Evolutionary conservation across 2,113 vertebrate species (phyloP).

Genomic region (Athene noctua): DNA sequence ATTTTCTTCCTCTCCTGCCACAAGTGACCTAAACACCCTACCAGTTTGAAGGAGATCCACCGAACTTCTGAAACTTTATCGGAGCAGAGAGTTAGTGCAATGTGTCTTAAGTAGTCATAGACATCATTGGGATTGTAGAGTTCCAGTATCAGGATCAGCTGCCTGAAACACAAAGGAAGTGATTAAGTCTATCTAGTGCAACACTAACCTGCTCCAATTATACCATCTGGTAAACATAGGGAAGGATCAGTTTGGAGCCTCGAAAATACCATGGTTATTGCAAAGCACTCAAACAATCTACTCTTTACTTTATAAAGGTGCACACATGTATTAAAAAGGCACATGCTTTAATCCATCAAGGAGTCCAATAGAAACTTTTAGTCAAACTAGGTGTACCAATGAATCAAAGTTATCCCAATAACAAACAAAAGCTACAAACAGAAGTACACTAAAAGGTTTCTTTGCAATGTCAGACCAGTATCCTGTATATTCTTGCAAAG

Average conservation of each 20-base stretch:
- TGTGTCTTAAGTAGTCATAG: constrained; percentile 69
- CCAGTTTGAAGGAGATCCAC: constrained; percentile 80
- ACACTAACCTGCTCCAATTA: background rate
- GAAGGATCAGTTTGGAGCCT: background rate
- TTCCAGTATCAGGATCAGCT: constrained; percentile 76
- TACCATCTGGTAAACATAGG: background rate
- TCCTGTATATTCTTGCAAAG: background rate
- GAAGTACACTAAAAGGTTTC: background rate
- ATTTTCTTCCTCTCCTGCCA: background rate
- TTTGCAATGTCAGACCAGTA: background rate
- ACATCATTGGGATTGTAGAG: constrained; percentile 74
- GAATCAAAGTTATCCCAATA: background rate
- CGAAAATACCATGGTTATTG: background rate
- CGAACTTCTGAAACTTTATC: constrained; percentile 77
- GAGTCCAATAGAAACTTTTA: background rate
- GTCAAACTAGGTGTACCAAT: background rate
- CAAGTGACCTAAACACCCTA: constrained; percentile 38
- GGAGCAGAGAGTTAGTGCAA: constrained; percentile 75
- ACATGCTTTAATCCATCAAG: background rate
- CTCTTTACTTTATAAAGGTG: background rate
- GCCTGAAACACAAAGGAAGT: constrained; percentile 55
- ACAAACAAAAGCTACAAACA: background rate
- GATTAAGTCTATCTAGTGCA: background rate
- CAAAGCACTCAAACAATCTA: background rate
- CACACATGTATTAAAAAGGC: background rate